Percentiles rank a stretch among this genome's conserved stretches.
phyloP scores from a whole-genome alignment of 2,797 vertebrate genomes.

The Muscicapa striata region DNA sequence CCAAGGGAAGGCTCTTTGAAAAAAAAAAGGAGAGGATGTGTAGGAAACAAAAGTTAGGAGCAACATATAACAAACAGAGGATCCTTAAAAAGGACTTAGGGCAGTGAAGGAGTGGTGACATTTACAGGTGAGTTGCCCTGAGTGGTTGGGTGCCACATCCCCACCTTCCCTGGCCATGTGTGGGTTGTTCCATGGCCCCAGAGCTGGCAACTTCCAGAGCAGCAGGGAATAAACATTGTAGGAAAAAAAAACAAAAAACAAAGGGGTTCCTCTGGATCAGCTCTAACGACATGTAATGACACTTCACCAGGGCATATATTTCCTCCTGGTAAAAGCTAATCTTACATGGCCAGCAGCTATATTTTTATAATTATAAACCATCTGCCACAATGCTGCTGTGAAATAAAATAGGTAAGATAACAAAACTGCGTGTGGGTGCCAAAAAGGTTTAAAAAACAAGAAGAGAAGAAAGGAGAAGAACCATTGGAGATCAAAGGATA shows the following conservation, averaged over 20 bases:
- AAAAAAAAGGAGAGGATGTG: neutral
- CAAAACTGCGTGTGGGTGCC: neutral
- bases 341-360: neutral
- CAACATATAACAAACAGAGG: neutral
- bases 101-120: neutral
- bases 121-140: neutral
- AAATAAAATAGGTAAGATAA: neutral
- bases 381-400: neutral
- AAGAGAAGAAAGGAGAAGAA: neutral
- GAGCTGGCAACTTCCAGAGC: rapidly evolving
- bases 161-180: neutral
- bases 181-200: rapidly evolving
- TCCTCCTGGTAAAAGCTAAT: neutral
- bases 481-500: neutral
- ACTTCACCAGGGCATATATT: neutral
- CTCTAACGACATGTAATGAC: neutral
- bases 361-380: neutral
- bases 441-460: neutral
- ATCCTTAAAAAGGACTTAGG: neutral
- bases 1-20: neutral
- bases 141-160: neutral
- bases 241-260: neutral
- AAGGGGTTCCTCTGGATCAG: neutral
- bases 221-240: neutral
- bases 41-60: neutral